These are phyloP conservation scores for Gorsachius magnificus DNA, from an alignment of 2,797 vertebrate genomes.

Conservation along the genomic window DNA sequence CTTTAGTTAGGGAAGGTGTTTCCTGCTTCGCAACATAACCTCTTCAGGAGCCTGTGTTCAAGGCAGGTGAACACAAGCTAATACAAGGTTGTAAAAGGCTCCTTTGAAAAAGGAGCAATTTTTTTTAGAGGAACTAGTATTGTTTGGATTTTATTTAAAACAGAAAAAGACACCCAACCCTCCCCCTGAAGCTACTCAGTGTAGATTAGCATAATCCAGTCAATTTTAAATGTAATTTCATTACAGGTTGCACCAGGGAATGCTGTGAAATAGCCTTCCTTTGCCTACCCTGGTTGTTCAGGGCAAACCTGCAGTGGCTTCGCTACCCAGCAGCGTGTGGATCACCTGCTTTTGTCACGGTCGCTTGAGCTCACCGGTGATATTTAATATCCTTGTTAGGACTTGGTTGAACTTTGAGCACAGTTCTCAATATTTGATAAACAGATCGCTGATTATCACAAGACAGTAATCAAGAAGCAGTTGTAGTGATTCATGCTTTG, in stretches of 20 bases:
- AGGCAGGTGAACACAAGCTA: neutral
- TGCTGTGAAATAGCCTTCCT: neutral
- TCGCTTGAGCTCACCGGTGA: neutral
- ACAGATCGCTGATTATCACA: neutral
- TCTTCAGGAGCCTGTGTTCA: neutral
- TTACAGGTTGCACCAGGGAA: neutral
- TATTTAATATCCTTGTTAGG: neutral
- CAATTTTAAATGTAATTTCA: neutral
- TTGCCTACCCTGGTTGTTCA: neutral
- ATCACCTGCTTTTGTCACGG: neutral
- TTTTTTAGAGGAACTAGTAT: neutral
- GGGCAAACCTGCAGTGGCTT: neutral
- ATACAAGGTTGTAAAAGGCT: neutral
- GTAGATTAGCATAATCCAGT: neutral
- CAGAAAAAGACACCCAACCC: neutral
- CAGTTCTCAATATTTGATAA: neutral
- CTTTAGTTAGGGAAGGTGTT: neutral
- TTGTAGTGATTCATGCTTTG: neutral
- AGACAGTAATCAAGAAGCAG: neutral
- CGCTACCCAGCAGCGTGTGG: neutral
- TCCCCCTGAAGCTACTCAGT: neutral
- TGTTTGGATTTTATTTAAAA: neutral
- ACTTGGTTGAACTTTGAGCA: neutral
- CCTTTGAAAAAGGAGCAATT: neutral
- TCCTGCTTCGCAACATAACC: neutral